Base-by-base conservation (phyloP, 37 sponge, comb jelly and placozoan species). In the Haliclona indistincta region DNA sequence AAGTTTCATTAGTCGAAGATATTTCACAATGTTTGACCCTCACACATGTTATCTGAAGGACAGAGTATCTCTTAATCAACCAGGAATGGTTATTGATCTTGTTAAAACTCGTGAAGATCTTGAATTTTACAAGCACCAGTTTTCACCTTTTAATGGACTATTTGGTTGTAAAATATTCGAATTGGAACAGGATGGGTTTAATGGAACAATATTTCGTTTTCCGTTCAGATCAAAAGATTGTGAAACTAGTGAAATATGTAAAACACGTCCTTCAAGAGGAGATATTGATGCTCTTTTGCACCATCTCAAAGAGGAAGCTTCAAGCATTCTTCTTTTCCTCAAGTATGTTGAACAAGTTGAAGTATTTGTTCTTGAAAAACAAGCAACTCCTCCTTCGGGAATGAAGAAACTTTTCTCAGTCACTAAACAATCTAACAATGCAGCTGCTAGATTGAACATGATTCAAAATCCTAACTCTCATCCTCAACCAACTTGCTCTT, bases 11-110 rank as follows among this genome's bases (percentile, higher is more conserved):
- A 89, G 86, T 60, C 20, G 89, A 19, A 40, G 73, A 15, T 74
- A 60, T 54, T 40, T 93, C 43, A 85, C 63, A 11, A 73, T 93
- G 22, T 89, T 93, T 85, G 94, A 93, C 66, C 94, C 94, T 54
- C 94, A 93, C 65, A 61, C 78, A 33, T 74, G 20, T 6, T 87
- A 93, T 64, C 80, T 93, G 30, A 82, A 83, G 22, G 74, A 85
- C 29, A 64, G 83, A 55, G 77, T 85, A 1, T 23, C 68, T 0
- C 60, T 49, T 0, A 64, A 61, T 26, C 44, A 77, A 3, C 89
- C 89, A 41, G 94, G 89, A 43, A 81, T 93, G 69, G 54, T 77
- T 34, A 75, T 93, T 30, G 71, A 90, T 42, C 68, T 90, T 0
- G 78, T 80, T 2, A 63, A 84, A 17, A 60, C 33, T 23, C 20